Percentiles rank a stretch among this genome's conserved stretches.
Evolutionary conservation across 2,113 vertebrate genomes (phyloP).

Genomic region (Equus przewalskii): DNA sequence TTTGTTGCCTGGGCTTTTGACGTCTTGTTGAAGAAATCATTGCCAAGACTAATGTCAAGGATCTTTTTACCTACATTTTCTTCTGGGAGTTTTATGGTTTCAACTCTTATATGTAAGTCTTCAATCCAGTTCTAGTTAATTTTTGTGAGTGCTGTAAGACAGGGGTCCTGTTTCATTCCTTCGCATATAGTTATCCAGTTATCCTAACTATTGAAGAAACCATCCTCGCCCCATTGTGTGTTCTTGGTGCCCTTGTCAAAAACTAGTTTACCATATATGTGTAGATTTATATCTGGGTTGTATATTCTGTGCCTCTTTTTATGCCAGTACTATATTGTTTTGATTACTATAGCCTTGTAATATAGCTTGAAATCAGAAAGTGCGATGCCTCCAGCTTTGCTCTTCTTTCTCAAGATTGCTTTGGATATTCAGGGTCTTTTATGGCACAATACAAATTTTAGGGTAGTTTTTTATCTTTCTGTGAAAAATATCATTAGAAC

Average conservation of each 20-base stretch:
- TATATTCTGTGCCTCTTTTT: background rate
- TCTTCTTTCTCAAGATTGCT: background rate
- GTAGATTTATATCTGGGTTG: background rate
- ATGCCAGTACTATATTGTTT: background rate
- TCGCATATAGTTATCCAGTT: background rate
- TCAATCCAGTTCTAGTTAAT: background rate
- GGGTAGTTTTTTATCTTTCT: background rate
- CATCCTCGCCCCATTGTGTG: background rate
- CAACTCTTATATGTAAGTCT: background rate
- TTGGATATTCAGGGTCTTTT: background rate
- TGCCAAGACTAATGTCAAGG: background rate
- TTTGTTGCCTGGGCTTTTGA: background rate
- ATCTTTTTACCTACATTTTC: background rate
- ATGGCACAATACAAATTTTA: background rate
- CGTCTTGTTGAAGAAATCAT: background rate
- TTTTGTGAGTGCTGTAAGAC: background rate
- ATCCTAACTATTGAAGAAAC: background rate
- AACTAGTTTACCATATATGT: background rate
- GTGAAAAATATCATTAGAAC: background rate
- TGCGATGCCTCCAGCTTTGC: background rate
- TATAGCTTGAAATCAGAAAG: background rate
- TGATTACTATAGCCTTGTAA: background rate
- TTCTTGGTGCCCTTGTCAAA: background rate
- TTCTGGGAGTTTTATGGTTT: background rate
- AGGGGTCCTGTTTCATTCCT: background rate